These are phyloP conservation scores for Xenus cinereus DNA, from an alignment of 2,113 vertebrate species.

Conservation along the genomic window DNA sequence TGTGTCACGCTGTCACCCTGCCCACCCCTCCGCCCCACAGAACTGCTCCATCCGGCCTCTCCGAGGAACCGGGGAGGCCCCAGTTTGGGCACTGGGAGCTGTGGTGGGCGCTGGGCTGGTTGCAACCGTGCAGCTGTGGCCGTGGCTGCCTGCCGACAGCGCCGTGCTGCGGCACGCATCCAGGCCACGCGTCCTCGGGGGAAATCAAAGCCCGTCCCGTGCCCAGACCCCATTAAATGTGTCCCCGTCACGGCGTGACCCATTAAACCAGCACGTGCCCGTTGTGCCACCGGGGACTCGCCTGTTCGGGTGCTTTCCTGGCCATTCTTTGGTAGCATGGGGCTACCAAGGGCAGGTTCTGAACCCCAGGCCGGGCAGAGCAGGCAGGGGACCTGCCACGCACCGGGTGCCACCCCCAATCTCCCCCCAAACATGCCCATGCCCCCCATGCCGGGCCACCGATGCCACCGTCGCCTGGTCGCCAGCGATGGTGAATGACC, in stretches of 20 bases:
- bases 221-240: neutral
- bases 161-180: neutral
- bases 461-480: fast-evolving
- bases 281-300: fast-evolving
- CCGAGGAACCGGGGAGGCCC: neutral
- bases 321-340: neutral
- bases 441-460: fast-evolving
- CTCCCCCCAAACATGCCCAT: fast-evolving
- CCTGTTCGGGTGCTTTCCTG: fast-evolving
- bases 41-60: neutral
- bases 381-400: neutral
- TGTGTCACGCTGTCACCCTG: neutral
- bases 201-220: neutral
- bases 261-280: neutral
- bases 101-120: neutral
- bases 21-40: neutral
- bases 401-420: fast-evolving
- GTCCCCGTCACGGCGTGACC: neutral
- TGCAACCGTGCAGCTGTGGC: neutral
- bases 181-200: neutral
- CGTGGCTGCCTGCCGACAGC: neutral
- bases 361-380: neutral
- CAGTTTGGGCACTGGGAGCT: neutral
- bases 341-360: neutral
- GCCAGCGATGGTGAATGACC: fast-evolving